A percentile compares a stretch with the other conserved stretches of the same genome.
Conservation (phyloP, 2,888 invertebrate genomes). For the Odontothrips loti region DNA sequence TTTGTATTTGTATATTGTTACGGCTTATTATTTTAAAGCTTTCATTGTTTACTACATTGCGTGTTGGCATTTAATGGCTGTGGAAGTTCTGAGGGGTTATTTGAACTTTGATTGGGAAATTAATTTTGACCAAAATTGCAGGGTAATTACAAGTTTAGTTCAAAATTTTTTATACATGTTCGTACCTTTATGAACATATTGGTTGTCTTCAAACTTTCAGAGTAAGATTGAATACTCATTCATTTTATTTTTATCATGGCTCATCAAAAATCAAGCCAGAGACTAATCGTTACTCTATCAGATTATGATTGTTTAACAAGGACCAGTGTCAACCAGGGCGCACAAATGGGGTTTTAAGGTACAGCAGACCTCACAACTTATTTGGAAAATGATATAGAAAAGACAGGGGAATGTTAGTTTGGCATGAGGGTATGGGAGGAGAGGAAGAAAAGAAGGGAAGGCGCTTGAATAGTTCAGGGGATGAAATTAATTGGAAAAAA, state of each 20-base stretch:
- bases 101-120: background rate
- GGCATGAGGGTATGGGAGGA: no score
- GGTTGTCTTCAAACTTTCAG: background rate
- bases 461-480: no score
- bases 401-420: no score
- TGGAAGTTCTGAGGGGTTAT: background rate
- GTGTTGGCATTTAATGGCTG: constrained; percentile 7
- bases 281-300: no score
- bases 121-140: background rate
- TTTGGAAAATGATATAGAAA: no score
- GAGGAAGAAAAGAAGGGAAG: no score
- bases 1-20: constrained; percentile 24
- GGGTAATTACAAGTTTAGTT: background rate
- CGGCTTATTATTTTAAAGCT: constrained; percentile 5
- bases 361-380: no score
- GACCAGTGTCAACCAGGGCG: no score
- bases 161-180: background rate
- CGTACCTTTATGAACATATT: background rate
- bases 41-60: background rate
- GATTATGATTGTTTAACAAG: no score
- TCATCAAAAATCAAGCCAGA: no score
- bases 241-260: background rate
- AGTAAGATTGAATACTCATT: background rate
- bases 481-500: no score
- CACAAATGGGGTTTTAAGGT: no score